Evolutionary conservation across 37 sponge, comb jelly and placozoan genomes (phyloP), one percentile per base, ranked within the genome.

Genomic region (Tethya wilhelma): DNA sequence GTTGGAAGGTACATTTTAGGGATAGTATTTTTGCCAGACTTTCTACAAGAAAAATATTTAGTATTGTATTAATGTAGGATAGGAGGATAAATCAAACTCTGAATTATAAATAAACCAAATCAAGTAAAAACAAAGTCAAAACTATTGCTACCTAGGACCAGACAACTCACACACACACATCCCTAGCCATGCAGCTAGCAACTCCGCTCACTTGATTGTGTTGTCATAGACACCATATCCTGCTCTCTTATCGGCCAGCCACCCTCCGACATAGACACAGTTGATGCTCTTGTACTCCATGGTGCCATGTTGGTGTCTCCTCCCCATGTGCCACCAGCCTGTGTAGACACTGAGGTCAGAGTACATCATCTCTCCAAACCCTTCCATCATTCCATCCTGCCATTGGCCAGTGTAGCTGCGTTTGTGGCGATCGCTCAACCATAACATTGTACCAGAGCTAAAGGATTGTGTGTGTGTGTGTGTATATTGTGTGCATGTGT

Each of bases 201-300:
- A 43, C 8, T 26, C 5, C 4, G 7, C 34, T 59, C 30, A 80
- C 86, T 40, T 85, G 28, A 22, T 9, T 25, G 31, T 38, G 43
- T 90, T 76, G 23, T 90, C 82, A 39, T 34, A 76, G 4, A 90
- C 74, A 22, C 91, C 91, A 59, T 90, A 90, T 11, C 91, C 91
- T 26, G 19, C 17, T 39, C 66, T 75, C 78, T 77, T 44, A 62
- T 86, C 87, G 20, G 43, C 36, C 58, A 73, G 67, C 91, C 91
- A 90, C 1, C 40, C 72, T 28, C 91, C 91, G 37, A 77, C 60
- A 78, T 90, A 90, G 25, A 74, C 38, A 1, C 44, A 25, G 3
- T 57, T 30, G 1, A 11, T 53, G 28, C 28, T 32, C 37, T 42
- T 75, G 65, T 62, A 78, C 73, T 90, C 83, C 65, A 78, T 70